phyloP scores from a whole-genome alignment of 1,140 invertebrate species.

The Lamellibrachia luymesi region DNA sequence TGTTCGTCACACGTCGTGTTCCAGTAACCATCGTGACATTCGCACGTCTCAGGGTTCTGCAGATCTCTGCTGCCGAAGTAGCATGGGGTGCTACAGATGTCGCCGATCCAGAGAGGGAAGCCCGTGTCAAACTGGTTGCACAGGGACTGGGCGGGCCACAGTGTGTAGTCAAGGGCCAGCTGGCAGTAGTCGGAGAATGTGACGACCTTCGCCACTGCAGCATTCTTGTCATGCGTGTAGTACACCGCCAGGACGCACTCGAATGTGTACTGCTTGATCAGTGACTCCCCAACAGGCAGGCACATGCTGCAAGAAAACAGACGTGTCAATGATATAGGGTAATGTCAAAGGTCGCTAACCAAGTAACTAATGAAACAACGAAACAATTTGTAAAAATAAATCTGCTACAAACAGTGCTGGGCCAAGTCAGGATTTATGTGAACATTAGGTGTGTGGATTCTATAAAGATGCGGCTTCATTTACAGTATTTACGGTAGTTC shows the following conservation, averaged over 20 bases:
- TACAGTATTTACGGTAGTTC: too few relatives aligned
- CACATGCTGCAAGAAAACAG: slow-evolving; percentile 9
- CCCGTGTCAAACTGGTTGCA: slow-evolving; percentile 32
- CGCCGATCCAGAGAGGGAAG: slow-evolving; percentile 30
- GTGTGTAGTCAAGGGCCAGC: slow-evolving; percentile 19
- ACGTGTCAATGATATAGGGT: too few relatives aligned
- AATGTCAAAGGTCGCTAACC: too few relatives aligned
- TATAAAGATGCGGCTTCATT: too few relatives aligned
- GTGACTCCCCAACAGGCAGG: not conserved
- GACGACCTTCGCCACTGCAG: slow-evolving; percentile 25
- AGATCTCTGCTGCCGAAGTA: slow-evolving; percentile 31
- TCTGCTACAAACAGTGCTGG: too few relatives aligned
- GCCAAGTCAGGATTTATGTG: too few relatives aligned
- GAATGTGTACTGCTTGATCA: slow-evolving; percentile 25
- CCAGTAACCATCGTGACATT: slow-evolving; percentile 37
- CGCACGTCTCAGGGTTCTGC: slow-evolving; percentile 21
- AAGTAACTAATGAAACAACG: too few relatives aligned
- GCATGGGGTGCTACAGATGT: slow-evolving; percentile 32
- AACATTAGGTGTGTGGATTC: too few relatives aligned
- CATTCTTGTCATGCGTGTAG: slow-evolving; percentile 15
- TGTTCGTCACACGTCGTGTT: slow-evolving; percentile 30
- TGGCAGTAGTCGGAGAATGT: slow-evolving; percentile 36
- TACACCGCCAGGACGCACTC: slow-evolving; percentile 24
- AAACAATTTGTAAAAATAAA: too few relatives aligned
- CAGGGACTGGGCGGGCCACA: slow-evolving; percentile 33